These are phyloP conservation scores for Merodon equestris DNA, from an alignment of 2,888 invertebrate species.

Conservation along the genomic window DNA sequence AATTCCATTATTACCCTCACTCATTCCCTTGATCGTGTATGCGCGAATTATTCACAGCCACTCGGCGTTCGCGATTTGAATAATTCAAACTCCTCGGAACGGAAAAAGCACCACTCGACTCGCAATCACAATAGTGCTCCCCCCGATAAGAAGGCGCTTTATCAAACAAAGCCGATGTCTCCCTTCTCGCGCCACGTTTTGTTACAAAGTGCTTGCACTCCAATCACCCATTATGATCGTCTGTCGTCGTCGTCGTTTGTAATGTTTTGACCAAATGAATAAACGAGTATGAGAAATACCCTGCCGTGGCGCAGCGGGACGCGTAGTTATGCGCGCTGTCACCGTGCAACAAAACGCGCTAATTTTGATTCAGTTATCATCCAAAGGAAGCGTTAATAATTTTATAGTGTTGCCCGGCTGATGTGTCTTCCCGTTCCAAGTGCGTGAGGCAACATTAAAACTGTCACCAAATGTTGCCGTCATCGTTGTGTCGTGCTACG, in stretches of 20 bases:
- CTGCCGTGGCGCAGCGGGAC: constrained; percentile 34
- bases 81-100: constrained; percentile 57
- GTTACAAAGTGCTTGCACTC: constrained; percentile 41
- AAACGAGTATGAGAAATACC: constrained; percentile 26
- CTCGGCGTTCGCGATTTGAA: constrained; percentile 57
- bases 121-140: constrained; percentile 6
- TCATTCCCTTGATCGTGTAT: constrained; percentile 53
- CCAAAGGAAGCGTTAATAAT: constrained; percentile 64
- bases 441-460: constrained; percentile 61
- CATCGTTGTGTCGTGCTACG: constrained; percentile 2
- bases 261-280: constrained; percentile 18
- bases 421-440: constrained; percentile 41
- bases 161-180: constrained; percentile 40
- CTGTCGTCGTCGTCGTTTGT: constrained; percentile 28
- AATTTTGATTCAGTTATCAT: constrained; percentile 69
- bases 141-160: constrained; percentile 19
- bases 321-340: constrained; percentile 30
- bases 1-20: constrained; percentile 64
- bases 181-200: constrained; percentile 29
- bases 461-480: constrained; percentile 21
- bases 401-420: constrained; percentile 27
- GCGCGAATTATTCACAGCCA: constrained; percentile 59
- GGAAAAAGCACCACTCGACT: constrained; percentile 52
- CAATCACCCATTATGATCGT: constrained; percentile 61
- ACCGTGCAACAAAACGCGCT: constrained; percentile 43